Conservation (phyloP, 2,888 invertebrate species). For the Dione juno region DNA sequence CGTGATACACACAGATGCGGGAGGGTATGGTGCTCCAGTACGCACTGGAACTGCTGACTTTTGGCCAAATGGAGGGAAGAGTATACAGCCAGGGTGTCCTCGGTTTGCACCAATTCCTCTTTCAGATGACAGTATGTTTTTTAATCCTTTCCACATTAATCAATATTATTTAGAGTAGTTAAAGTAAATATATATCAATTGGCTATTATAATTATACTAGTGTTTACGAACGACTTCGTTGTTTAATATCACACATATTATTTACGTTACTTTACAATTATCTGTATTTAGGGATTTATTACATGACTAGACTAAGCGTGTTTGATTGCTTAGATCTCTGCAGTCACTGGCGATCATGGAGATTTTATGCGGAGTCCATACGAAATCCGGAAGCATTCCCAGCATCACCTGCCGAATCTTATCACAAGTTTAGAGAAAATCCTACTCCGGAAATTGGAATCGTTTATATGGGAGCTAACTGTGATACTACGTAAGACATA, state of each 20-base stretch:
- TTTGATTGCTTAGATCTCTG: slow-evolving; percentile 72
- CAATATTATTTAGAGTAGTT: no score
- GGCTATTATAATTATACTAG: not conserved
- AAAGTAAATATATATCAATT: not conserved
- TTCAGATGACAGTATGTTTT: slow-evolving; percentile 76
- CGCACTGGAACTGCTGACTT: slow-evolving; percentile 84
- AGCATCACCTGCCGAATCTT: slow-evolving; percentile 81
- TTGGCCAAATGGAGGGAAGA: slow-evolving; percentile 85
- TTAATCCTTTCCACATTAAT: not conserved
- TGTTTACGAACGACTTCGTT: no score
- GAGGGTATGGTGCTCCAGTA: slow-evolving; percentile 84
- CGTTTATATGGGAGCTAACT: slow-evolving; percentile 76
- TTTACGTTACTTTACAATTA: no score
- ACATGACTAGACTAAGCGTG: no score
- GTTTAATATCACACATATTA: no score
- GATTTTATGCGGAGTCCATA: slow-evolving; percentile 85
- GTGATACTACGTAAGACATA: slow-evolving; percentile 66
- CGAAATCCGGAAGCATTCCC: slow-evolving; percentile 78
- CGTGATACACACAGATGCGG: slow-evolving; percentile 88
- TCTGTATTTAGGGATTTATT: no score
- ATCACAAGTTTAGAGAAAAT: slow-evolving; percentile 82
- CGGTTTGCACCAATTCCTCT: slow-evolving; percentile 76
- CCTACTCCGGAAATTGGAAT: slow-evolving; percentile 70
- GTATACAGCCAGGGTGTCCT: slow-evolving; percentile 85
- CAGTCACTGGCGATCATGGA: slow-evolving; percentile 85